These are phyloP conservation scores for Bellardia bayeri DNA, from an alignment of 2,888 invertebrate species.

Conservation along the genomic window DNA sequence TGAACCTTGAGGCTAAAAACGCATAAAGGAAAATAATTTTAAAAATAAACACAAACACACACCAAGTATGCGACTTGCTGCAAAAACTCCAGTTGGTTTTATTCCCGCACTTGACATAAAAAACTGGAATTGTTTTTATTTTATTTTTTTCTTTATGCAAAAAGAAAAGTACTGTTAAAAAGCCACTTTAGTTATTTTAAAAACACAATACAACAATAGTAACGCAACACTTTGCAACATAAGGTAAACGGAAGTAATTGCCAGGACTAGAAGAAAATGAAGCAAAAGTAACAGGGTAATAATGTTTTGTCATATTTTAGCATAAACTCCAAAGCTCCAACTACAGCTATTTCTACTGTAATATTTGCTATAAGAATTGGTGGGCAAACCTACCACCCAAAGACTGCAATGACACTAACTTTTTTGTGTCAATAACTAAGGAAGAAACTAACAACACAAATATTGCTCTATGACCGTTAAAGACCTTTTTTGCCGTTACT, in stretches of 20 bases:
- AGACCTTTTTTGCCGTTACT: background rate
- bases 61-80: background rate
- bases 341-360: no score
- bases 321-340: slow-evolving; percentile 41
- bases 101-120: slow-evolving; percentile 73
- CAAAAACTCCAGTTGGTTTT: slow-evolving; percentile 61
- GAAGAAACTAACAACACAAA: slow-evolving; percentile 41
- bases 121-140: background rate
- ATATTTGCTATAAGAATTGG: background rate
- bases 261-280: slow-evolving; percentile 24
- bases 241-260: slow-evolving; percentile 32
- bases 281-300: slow-evolving; percentile 14
- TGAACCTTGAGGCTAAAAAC: slow-evolving; percentile 71
- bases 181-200: slow-evolving; percentile 60
- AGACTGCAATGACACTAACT: slow-evolving; percentile 44
- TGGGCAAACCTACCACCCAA: slow-evolving; percentile 1
- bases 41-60: slow-evolving; percentile 45
- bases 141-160: background rate
- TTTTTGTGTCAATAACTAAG: slow-evolving; percentile 61
- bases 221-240: background rate
- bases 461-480: slow-evolving; percentile 9
- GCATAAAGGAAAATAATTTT: slow-evolving; percentile 65
- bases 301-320: slow-evolving; percentile 59
- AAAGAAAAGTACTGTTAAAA: slow-evolving; percentile 53
- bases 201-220: background rate